Conservation (phyloP, 1,140 invertebrate genomes). For the Aleiodes sp. region DNA sequence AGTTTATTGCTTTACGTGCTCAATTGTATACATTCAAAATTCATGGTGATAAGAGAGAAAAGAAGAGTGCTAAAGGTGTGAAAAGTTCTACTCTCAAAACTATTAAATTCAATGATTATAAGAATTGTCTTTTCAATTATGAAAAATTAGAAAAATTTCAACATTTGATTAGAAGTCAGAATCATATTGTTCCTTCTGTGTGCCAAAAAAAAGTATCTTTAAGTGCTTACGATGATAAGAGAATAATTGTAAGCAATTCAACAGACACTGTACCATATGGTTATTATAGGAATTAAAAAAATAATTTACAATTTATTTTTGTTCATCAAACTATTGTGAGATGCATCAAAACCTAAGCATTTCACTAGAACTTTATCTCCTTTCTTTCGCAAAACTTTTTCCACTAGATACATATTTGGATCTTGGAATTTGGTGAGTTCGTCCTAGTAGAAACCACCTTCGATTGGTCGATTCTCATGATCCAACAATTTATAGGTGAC, state of each 20-base stretch:
- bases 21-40: slow-evolving; percentile 59
- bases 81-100: slow-evolving; percentile 26
- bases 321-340: too few relatives aligned
- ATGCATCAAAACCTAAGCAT: too few relatives aligned
- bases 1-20: slow-evolving; percentile 58
- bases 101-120: slow-evolving; percentile 19
- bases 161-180: neutral
- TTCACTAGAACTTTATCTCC: too few relatives aligned
- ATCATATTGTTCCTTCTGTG: slow-evolving; percentile 4
- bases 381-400: too few relatives aligned
- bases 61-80: slow-evolving; percentile 46
- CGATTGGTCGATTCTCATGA: neutral
- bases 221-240: slow-evolving; percentile 4
- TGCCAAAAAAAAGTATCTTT: slow-evolving; percentile 23
- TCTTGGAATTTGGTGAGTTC: neutral
- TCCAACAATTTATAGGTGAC: neutral
- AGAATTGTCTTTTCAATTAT: slow-evolving; percentile 13
- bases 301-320: too few relatives aligned
- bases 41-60: slow-evolving; percentile 34
- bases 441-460: neutral
- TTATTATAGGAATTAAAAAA: too few relatives aligned
- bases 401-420: neutral
- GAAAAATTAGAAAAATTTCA: neutral
- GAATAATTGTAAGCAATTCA: neutral
- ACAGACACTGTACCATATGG: too few relatives aligned